phyloP scores from a whole-genome alignment of 2,797 vertebrate genomes.

The Lagocephalus sceleratus region DNA sequence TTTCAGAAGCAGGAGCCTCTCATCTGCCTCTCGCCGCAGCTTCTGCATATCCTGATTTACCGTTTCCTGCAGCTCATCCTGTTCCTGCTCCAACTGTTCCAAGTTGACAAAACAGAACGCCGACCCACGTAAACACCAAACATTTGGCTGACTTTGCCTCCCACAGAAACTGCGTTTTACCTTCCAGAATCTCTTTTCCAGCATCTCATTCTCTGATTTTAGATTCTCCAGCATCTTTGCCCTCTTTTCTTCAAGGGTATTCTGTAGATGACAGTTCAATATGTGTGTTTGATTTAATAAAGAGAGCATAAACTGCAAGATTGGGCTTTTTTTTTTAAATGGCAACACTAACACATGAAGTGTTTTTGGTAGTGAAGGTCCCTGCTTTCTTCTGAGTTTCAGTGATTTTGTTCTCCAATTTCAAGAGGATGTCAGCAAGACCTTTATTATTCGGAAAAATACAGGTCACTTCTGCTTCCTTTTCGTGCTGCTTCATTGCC shows the following conservation, averaged over 20 bases:
- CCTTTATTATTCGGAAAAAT: conserved; percentile 73
- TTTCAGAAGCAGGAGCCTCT: conserved; percentile 82
- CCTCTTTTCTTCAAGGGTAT: neutral
- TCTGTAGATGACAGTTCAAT: conserved; percentile 60
- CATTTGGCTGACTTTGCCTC: neutral
- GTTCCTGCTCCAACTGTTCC: conserved; percentile 83
- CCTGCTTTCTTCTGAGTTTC: conserved; percentile 73
- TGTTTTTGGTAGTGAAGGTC: conserved; percentile 60
- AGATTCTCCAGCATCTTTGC: conserved; percentile 21
- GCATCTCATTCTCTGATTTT: conserved; percentile 9
- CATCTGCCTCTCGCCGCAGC: conserved; percentile 79
- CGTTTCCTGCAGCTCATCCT: conserved; percentile 79
- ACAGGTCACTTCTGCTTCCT: conserved; percentile 72
- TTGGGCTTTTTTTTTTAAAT: neutral
- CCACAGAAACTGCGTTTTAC: conserved; percentile 59
- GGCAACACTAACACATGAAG: conserved; percentile 43
- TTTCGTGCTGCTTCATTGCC: conserved; percentile 73
- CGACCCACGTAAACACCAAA: conserved; percentile 8
- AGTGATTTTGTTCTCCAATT: conserved; percentile 66
- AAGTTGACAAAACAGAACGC: neutral
- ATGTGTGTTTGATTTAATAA: neutral
- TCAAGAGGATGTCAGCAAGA: conserved; percentile 70
- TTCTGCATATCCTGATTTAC: conserved; percentile 78
- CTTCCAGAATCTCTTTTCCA: conserved; percentile 61
- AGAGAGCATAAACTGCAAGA: neutral